Evolutionary conservation across 2,888 invertebrate species (phyloP), one percentile per base, ranked within the genome.

Genomic region (Tinea pellionella): DNA sequence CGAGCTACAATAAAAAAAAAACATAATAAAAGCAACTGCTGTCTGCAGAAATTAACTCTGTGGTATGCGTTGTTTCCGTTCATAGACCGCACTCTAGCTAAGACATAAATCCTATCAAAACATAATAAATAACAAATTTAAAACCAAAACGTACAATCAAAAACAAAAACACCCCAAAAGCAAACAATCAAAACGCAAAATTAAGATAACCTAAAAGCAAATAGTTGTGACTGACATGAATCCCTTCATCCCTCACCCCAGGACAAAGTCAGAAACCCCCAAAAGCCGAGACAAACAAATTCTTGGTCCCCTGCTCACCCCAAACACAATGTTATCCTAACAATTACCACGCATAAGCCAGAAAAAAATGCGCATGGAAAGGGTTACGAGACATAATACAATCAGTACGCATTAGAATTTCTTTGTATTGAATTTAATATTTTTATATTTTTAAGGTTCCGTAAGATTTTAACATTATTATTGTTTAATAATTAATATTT

Each of bases 341-440:
- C 68, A 68, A 69, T 69, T 69, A 69, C 69, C 62, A 66, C 64
- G 67, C 65, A 63, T 68, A 65, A 65, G 63, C 66, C 37, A 63
- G 63, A 47, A 64, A 63, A 66, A 66, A 65, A 65, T 66, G 61
- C 61, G 16, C 43, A 6, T 24, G 24, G 24, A 67, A 66, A 67
- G 66, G 67, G 61, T 61, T 61, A 66, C n/a, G 24, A 3, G 3
- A 24, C 61, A 67, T 67, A 68, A 70, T 67, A 64, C 65, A 61
- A 60, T 62, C 61, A 63, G 62, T 60, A 62, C 61, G 62, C 41
- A 62, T 63, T 62, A 63, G 63, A 64, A 63, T 61, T 60, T 62
- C 62, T 64, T 66, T 67, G 65, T 65, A 62, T 59, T 60, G 59
- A 53, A 59, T 62, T 53, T 63, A 53, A 61, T 61, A 59, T 51